Evolutionary conservation across 2,797 vertebrate genomes (phyloP), one percentile per base, ranked within the genome.

Genomic region (Myotis pilosus): DNA sequence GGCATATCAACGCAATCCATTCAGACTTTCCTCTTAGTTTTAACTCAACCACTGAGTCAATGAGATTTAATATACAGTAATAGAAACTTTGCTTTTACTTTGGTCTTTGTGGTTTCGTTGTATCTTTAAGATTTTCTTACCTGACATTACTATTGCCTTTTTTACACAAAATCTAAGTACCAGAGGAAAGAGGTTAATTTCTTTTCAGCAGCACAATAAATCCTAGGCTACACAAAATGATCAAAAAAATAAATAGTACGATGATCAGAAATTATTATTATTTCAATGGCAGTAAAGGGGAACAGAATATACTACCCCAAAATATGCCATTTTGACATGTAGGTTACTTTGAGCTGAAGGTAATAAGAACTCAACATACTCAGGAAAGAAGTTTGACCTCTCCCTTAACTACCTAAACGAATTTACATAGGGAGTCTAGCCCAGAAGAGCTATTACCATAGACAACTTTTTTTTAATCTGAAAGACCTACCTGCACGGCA

Each of bases 31-130:
- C 96, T 96, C 90, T 96, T 97, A 97, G 95, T 98, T 98, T 98
- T 98, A 98, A 98, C 98, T 98, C 98, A 98, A 98, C 95, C 96
- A 96, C 64, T 92, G 96, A 98, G 98, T 98, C 97, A 95, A 90
- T 94, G 96, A 98, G 98, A 97, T 96, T 96, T 96, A 96, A 94
- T 95, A 96, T 80, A 47, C 47, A 47, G 47, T 13, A 96, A 96
- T 80, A 97, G 96, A 97, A 98, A 96, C 85, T 93, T 95, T 96
- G 95, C 95, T 97, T 98, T 98, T 97, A 97, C 97, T 97, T 90
- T 94, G 98, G 96, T 97, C 97, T 98, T 97, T 96, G 90, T 97
- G 97, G 95, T 47, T 96, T 94, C 84, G 92, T 97, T 97, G 98
- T 97, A 98, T 97, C 97, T 98, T 97, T 97, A 82, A 90, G 97